Base-by-base conservation (phyloP, 2,888 invertebrate species). In the Synergus japonicus region DNA sequence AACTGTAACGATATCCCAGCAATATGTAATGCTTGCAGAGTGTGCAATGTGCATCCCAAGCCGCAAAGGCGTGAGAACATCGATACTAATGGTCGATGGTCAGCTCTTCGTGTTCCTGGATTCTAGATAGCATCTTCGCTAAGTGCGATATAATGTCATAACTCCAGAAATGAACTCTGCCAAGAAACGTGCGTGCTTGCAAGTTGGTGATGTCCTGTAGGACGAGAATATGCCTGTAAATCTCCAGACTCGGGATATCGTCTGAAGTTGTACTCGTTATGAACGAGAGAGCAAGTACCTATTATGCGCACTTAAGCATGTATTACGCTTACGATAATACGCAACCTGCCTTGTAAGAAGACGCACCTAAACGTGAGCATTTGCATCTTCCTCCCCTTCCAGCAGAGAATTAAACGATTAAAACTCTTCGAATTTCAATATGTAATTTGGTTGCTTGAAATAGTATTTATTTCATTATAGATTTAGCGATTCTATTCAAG, bases 141-240 rank as follows among this genome's bases (percentile, higher is more conserved):
- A 88, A 88, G 87, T 88, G 87, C 88, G 87, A 87, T 88, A 87
- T 88, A 88, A 88, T 88, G 87, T 88, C 88, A 88, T 87, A 88
- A 87, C 88, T 88, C 86, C 84, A 87, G 86, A 88, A 88, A 87
- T 83, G 83, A 82, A 85, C 81, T 79, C 65, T 49, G 43, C 76
- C 18, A 37, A 73, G 67, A 64, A 63, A 76, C 44, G 76, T 81
- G 80, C 80, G 78, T 78, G 78, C 73, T 76, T 63, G 78, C 49
- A 67, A 44, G 46, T 46, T 44, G 13, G 46, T 46, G 44, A 69
- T 69, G 69, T 69, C 49, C 69, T 69, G 22, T 2, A 69, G 15
- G 49, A 69, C 46, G 49, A 18, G 58, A 58, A 58, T 58, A 58
- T 58, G 58, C 18, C 58, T 58, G 69, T 69, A 69, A 69, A 69